Evolutionary conservation across 2,113 vertebrate species (phyloP), one percentile per base, ranked within the genome.

Genomic region (Tetraodon nigroviridis): DNA sequence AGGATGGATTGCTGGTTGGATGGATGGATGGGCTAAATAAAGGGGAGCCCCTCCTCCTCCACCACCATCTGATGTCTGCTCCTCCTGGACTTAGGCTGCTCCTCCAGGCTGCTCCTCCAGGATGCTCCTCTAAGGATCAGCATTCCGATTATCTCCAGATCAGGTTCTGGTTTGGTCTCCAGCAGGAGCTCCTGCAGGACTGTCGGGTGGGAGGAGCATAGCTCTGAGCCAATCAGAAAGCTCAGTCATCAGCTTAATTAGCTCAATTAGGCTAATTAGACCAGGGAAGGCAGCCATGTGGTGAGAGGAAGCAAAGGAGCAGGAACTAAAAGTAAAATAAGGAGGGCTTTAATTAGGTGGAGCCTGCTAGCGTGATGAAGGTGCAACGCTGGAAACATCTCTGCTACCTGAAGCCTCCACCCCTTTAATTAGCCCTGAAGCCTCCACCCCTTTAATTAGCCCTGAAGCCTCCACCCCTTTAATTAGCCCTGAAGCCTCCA

Each of bases 241-340:
- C 83, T 88, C 84, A 86, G 72, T 86, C 88, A 90, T 88, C 84
- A 83, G 81, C 84, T 89, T 88, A 89, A 90, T 90, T 87, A 87
- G 84, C 83, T 84, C 84, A 88, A 88, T 88, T 84, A 89, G 79
- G 84, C 81, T 88, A 87, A 88, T 88, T 88, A 88, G 86, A 87
- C 85, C 84, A 82, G 74, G 69, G 84, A 85, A 87, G 83, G 83
- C 65, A 78, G 89, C 88, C 89, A 91, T 91, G 89, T 90, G 89
- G 90, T 79, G 76, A 84, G 84, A 88, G 88, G 86, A 91, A 89
- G 90, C 88, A 89, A 88, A 90, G 87, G 83, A 16, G 83, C 84
- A 83, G 88, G 82, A 89, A 91, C 90, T 91, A 91, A 89, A 89
- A 88, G 78, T 87, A 87, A 90, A 90, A 89, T 89, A 90, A 90